Percentiles rank a stretch among this genome's conserved stretches.
phyloP scores from a whole-genome alignment of 2,888 invertebrate genomes.

The Caenorhabditis angaria region DNA sequence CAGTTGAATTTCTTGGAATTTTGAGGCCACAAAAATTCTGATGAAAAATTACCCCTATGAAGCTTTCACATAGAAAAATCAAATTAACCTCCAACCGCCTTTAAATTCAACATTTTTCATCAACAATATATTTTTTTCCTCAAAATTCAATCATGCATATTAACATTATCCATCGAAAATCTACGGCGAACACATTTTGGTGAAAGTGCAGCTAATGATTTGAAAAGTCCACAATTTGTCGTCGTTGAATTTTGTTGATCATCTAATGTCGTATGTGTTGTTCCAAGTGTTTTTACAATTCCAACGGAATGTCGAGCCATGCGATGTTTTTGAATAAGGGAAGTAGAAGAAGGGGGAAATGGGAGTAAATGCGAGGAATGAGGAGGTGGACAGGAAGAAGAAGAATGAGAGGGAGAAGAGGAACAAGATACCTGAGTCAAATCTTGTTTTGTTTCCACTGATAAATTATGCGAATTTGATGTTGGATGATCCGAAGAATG shows the following conservation, averaged over 20 bases:
- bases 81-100: too few species aligned
- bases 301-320: constrained; percentile 27
- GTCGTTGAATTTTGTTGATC: neutral
- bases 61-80: too few species aligned
- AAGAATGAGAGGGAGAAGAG: neutral
- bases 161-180: constrained; percentile 11
- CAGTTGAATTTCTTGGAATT: too few species aligned
- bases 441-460: constrained; percentile 37
- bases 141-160: constrained; percentile 19
- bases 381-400: too few species aligned
- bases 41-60: too few species aligned
- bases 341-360: neutral
- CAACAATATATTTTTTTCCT: too few species aligned
- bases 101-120: neutral
- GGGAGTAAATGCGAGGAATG: neutral
- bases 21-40: too few species aligned
- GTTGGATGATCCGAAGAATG: constrained; percentile 18
- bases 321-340: constrained; percentile 12
- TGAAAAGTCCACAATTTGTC: constrained; percentile 27
- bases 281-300: neutral
- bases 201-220: constrained; percentile 24
- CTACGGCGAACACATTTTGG: constrained; percentile 31
- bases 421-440: constrained; percentile 30
- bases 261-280: neutral
- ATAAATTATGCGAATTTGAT: neutral